Evolutionary conservation across 2,888 invertebrate species (phyloP).

Genomic region (Trachelus troglodyta): DNA sequence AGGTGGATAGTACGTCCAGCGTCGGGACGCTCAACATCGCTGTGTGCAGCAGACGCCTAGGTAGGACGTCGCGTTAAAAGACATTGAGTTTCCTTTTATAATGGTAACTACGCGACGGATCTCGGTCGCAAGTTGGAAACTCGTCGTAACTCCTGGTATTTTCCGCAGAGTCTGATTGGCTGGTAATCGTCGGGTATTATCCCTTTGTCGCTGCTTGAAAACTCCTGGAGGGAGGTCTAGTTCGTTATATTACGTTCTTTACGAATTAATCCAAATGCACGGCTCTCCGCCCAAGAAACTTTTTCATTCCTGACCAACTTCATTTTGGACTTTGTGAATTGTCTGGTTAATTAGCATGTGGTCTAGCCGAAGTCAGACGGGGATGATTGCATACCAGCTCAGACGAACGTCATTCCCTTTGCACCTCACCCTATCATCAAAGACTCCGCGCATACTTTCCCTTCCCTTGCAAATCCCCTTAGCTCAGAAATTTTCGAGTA

Average conservation of each 20-base stretch:
- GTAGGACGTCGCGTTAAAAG: neutral
- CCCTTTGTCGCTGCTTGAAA: neutral
- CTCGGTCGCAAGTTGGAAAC: neutral
- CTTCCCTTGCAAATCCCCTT: neutral
- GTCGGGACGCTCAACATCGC: neutral
- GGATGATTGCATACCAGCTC: neutral
- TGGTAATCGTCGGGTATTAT: neutral
- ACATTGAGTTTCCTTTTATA: neutral
- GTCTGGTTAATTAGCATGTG: neutral
- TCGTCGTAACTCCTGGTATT: neutral
- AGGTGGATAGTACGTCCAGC: neutral
- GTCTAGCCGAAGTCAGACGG: neutral
- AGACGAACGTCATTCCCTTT: neutral
- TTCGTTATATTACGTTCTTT: neutral
- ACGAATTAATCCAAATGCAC: neutral
- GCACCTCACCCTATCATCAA: neutral
- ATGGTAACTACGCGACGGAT: neutral
- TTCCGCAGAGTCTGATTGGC: neutral
- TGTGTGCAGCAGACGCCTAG: neutral
- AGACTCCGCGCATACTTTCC: neutral
- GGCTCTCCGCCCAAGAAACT: neutral
- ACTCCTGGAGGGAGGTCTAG: neutral
- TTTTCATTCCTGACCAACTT: neutral
- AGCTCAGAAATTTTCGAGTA: conserved; percentile 33
- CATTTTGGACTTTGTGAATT: neutral